Evolutionary conservation across 2,888 invertebrate species (phyloP).

Genomic region (Eristalis pertinax): DNA sequence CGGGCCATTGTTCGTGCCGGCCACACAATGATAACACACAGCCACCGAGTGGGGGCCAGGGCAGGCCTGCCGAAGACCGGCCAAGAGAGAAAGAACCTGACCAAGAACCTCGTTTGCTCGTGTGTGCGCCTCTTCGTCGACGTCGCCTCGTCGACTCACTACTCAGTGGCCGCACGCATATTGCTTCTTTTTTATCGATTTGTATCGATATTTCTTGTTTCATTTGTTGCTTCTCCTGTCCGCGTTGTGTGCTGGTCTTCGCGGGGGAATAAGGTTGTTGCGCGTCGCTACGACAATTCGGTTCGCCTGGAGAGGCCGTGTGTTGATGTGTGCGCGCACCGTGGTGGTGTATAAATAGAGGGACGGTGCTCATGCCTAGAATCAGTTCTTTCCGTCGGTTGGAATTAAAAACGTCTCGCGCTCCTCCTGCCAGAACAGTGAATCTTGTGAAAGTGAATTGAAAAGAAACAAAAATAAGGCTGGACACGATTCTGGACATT

Average conservation of each 20-base stretch:
- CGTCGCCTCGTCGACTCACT: background rate
- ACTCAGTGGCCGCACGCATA: slow-evolving; percentile 2
- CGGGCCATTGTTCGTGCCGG: background rate
- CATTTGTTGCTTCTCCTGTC: slow-evolving; percentile 35
- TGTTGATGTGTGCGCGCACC: background rate
- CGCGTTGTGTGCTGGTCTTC: background rate
- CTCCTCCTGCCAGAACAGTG: slow-evolving; percentile 7
- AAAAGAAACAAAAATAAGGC: background rate
- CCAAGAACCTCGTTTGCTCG: slow-evolving; percentile 42
- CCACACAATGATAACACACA: background rate
- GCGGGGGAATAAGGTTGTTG: slow-evolving; percentile 12
- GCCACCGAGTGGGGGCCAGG: background rate
- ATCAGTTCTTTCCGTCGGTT: slow-evolving; percentile 69
- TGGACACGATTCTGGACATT: slow-evolving; percentile 9
- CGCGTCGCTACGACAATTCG: slow-evolving; percentile 3
- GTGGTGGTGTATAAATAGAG: slow-evolving; percentile 61
- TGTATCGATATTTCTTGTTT: slow-evolving; percentile 25
- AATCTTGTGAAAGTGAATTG: slow-evolving; percentile 36
- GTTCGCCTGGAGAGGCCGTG: slow-evolving; percentile 20
- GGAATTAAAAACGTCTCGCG: slow-evolving; percentile 33
- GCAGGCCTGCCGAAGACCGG: background rate
- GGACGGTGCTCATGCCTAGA: slow-evolving; percentile 38
- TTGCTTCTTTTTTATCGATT: slow-evolving; percentile 12
- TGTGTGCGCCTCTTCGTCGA: background rate
- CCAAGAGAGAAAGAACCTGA: slow-evolving; percentile 63